Percentiles rank a stretch among this genome's conserved stretches.
phyloP scores from a whole-genome alignment of 2,113 vertebrate species.

The Oreochromis tanganicae region DNA sequence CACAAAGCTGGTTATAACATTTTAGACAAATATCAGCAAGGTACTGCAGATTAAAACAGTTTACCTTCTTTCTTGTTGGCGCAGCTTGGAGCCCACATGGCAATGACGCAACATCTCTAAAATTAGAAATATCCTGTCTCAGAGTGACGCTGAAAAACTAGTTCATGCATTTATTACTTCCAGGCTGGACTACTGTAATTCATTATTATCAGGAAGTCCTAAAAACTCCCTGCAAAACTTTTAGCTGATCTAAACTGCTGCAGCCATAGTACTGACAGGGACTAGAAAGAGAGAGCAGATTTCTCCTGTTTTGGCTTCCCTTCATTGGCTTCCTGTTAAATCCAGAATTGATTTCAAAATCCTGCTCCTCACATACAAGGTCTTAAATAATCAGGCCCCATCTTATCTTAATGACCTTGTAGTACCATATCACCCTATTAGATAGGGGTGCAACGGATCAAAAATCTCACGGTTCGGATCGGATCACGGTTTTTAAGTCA shows the following conservation, averaged over 20 bases:
- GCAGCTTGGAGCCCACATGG: neutral
- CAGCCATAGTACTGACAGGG: fast-evolving
- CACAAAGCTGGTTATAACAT: neutral
- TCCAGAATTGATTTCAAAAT: neutral
- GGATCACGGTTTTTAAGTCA: no score
- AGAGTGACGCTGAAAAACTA: fast-evolving
- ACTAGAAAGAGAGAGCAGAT: neutral
- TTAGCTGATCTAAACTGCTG: neutral
- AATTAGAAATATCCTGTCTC: neutral
- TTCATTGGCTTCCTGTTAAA: neutral
- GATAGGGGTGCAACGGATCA: no score
- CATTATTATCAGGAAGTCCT: neutral
- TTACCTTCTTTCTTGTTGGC: neutral
- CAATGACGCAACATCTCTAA: neutral
- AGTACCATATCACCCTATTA: neutral
- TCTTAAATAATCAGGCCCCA: fast-evolving
- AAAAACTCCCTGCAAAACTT: neutral
- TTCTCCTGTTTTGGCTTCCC: fast-evolving
- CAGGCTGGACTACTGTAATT: fast-evolving
- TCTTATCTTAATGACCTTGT: fast-evolving
- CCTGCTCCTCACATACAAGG: fast-evolving
- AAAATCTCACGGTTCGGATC: no score
- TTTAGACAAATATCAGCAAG: neutral
- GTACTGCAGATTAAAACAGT: neutral
- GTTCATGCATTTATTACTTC: neutral